Base-by-base conservation (phyloP, 1,140 invertebrate genomes). In the Tetraneura akinire region DNA sequence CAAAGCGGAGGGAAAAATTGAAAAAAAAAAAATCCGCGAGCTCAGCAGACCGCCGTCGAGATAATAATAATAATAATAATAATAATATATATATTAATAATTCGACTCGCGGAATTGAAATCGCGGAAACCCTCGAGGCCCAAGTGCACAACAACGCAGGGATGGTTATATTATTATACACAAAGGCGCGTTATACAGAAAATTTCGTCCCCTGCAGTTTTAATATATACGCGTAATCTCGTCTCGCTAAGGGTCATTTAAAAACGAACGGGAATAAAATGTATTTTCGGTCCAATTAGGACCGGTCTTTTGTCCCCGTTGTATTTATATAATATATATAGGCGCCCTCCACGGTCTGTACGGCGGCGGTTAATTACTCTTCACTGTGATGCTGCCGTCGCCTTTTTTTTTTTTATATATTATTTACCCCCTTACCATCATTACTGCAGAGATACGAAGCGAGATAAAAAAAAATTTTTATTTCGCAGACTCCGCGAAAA, bases 271-370 rank as follows among this genome's bases (percentile, higher is more conserved):
- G 9, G 55, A 51, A 55, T 26, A 29, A 26, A 78, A 78, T 78
- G 16, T 62, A 57, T 74, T 47, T 78, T 78, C 23, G 16, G 32
- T 45, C 74, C 55, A 78, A 78, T 78, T 78, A 78, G 55, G 53
- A 16, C 42, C 23, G 2, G 8, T 57, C n/a, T 18, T 47, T 62
- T 62, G 55, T 62, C 21, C 16, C 1, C 18, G 14, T 26, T 23
- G 45, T 71, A 37, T 71, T 71, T 51, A 23, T 68, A 42, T 13
- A 47, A 47, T 1, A 47, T n/a, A n/a, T n/a, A n/a, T n/a, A n/a
- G 4, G 21, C 32, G 23, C 29, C 6, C 18, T 21, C n/a, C 32
- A 32, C 9, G 29, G 29, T 37, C 32, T 37, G 8, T 37, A 37
- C 26, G 29, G 16, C 10, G 60, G 60, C 16, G 18, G 29, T 64